Conservation (phyloP, 2,113 vertebrate species). For the Sclerurus mexicanus region DNA sequence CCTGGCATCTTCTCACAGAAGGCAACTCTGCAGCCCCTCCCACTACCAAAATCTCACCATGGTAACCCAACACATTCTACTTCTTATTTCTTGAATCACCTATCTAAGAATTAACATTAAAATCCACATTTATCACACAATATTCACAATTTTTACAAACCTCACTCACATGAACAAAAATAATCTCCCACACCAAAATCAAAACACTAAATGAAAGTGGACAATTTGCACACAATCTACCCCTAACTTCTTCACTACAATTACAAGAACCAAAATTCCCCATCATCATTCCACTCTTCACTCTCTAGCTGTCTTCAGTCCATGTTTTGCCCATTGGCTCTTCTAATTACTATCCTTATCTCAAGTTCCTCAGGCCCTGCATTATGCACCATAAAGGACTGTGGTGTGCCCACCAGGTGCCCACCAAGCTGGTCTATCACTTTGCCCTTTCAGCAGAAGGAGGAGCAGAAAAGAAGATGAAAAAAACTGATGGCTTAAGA, state of each 20-base stretch:
- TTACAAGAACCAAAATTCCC: neutral
- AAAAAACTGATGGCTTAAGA: neutral
- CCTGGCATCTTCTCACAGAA: neutral
- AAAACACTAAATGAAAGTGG: neutral
- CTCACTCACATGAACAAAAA: neutral
- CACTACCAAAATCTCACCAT: neutral
- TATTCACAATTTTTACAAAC: neutral
- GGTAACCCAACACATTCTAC: accelerated
- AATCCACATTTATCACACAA: neutral
- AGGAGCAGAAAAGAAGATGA: neutral
- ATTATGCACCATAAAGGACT: neutral
- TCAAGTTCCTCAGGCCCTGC: neutral
- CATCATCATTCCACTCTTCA: neutral
- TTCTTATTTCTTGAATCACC: neutral
- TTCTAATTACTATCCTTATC: neutral
- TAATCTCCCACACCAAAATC: neutral
- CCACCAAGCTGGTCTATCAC: neutral
- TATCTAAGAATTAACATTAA: neutral
- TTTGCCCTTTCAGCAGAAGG: neutral
- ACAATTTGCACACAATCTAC: neutral
- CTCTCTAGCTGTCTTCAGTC: neutral
- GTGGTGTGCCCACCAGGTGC: no score
- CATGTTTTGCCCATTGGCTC: neutral
- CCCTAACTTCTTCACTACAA: neutral
- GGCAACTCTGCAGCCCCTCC: neutral